A percentile compares a stretch with the other conserved stretches of the same genome.
These are phyloP conservation scores for Aphrophora alni DNA, from an alignment of 2,888 invertebrate genomes.

Conservation along the genomic window DNA sequence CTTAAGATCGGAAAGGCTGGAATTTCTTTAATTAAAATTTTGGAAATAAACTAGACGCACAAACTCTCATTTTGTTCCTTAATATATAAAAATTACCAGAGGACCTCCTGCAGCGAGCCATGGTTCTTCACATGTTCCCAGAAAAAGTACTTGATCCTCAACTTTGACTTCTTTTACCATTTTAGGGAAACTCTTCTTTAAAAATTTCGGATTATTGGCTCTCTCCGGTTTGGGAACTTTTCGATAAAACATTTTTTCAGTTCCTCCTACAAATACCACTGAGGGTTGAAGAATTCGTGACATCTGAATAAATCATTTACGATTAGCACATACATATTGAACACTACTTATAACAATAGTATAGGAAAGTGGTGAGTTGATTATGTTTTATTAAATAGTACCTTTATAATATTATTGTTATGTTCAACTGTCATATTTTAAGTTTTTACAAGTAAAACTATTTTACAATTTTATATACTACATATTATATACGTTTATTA, in stretches of 20 bases:
- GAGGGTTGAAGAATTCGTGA: constrained; percentile 73
- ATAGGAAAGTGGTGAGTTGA: too few relatives aligned
- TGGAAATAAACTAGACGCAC: too few relatives aligned
- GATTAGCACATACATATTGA: not conserved
- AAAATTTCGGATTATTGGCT: constrained; percentile 69
- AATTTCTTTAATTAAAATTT: too few relatives aligned
- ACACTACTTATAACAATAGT: too few relatives aligned
- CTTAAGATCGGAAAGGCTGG: too few relatives aligned
- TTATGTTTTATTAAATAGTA: too few relatives aligned
- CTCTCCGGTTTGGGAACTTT: constrained; percentile 69
- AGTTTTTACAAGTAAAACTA: too few relatives aligned
- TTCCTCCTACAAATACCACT: constrained; percentile 71
- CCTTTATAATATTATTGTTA: too few relatives aligned
- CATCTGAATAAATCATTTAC: constrained; percentile 52
- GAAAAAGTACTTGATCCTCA: constrained; percentile 71
- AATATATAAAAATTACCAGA: not conserved
- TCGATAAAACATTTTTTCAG: constrained; percentile 73
- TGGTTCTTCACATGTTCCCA: constrained; percentile 73
- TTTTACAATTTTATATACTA: too few relatives aligned
- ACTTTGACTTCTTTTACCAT: constrained; percentile 71
- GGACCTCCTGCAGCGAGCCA: constrained; percentile 61
- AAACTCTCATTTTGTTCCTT: too few relatives aligned
- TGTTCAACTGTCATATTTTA: too few relatives aligned
- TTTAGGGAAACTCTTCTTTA: constrained; percentile 72
- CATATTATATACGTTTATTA: too few relatives aligned